These are phyloP conservation scores for Argyresthia goedartella DNA, from an alignment of 2,888 invertebrate genomes.

Conservation along the genomic window DNA sequence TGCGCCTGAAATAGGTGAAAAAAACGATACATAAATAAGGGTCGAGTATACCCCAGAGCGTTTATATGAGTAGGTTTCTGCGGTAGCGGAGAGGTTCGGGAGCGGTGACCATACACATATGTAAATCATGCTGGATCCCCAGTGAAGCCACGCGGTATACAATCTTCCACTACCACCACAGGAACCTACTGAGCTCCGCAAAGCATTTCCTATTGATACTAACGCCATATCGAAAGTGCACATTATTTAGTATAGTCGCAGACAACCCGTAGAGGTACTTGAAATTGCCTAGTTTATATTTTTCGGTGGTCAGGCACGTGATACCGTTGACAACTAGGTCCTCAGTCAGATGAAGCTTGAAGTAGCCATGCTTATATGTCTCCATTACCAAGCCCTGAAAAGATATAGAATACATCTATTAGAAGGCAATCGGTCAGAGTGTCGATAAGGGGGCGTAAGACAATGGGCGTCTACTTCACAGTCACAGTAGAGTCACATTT, in stretches of 20 bases:
- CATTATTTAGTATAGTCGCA: conserved; percentile 76
- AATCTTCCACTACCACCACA: too few species aligned
- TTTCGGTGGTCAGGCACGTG: conserved; percentile 71
- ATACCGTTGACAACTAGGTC: conserved; percentile 70
- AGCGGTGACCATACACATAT: too few species aligned
- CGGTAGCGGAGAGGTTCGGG: too few species aligned
- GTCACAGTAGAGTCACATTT: too few species aligned
- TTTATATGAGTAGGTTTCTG: too few species aligned
- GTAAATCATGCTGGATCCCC: too few species aligned
- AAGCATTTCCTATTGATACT: conserved; percentile 13
- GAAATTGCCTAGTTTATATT: conserved; percentile 71
- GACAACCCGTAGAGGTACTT: conserved; percentile 78
- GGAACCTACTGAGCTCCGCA: too few species aligned
- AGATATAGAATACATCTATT: too few species aligned
- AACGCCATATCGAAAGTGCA: conserved; percentile 73
- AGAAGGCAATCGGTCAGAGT: conserved; percentile 5
- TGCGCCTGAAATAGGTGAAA: conserved; percentile 46
- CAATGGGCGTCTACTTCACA: too few species aligned
- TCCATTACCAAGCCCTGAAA: conserved; percentile 68
- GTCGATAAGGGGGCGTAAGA: too few species aligned
- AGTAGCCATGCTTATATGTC: conserved; percentile 76
- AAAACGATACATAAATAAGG: conserved; percentile 4
- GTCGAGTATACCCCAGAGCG: background rate
- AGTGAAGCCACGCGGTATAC: too few species aligned
- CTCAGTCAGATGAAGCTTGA: conserved; percentile 71